Conservation (phyloP, 2,888 invertebrate species). For the Conchocele bisecta region DNA sequence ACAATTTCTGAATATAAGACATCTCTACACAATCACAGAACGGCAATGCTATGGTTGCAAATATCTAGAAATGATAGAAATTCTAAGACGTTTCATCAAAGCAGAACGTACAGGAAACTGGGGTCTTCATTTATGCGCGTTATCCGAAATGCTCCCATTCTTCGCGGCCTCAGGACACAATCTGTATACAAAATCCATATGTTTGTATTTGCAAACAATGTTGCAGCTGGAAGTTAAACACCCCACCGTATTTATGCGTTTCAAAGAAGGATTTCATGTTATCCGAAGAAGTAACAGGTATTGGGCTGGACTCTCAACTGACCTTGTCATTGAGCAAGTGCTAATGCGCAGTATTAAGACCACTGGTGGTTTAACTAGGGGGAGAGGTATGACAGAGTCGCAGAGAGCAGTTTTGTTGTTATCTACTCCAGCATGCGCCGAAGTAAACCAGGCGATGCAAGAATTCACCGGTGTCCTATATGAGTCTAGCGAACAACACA, state of each 20-base stretch:
- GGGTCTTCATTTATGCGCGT: not conserved
- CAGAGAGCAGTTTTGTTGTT: not conserved
- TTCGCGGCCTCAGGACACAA: constrained; percentile 52
- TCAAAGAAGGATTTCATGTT: constrained; percentile 48
- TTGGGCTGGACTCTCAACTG: too few species aligned
- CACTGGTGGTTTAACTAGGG: constrained; percentile 5
- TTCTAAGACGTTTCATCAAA: not conserved
- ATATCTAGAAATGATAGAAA: not conserved
- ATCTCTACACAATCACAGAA: not conserved
- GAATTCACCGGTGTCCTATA: not conserved
- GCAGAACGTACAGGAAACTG: constrained; percentile 2
- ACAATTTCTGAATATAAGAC: not conserved
- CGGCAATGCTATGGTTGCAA: constrained; percentile 2
- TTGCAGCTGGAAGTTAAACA: not conserved
- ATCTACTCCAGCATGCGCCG: not conserved
- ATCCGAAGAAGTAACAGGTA: constrained; percentile 44
- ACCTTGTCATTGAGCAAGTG: too few species aligned
- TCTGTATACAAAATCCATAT: constrained; percentile 40
- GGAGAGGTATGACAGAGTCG: not conserved
- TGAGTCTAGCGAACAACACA: constrained; percentile 39
- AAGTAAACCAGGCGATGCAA: not conserved
- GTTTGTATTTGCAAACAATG: constrained; percentile 49
- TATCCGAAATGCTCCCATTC: constrained; percentile 4
- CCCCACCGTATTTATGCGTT: constrained; percentile 23
- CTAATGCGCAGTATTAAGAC: too few species aligned